Percentiles rank a stretch among this genome's conserved stretches.
These are phyloP conservation scores for Aphelenchoides avenae DNA, from an alignment of 1,140 invertebrate genomes.

Conservation along the genomic window DNA sequence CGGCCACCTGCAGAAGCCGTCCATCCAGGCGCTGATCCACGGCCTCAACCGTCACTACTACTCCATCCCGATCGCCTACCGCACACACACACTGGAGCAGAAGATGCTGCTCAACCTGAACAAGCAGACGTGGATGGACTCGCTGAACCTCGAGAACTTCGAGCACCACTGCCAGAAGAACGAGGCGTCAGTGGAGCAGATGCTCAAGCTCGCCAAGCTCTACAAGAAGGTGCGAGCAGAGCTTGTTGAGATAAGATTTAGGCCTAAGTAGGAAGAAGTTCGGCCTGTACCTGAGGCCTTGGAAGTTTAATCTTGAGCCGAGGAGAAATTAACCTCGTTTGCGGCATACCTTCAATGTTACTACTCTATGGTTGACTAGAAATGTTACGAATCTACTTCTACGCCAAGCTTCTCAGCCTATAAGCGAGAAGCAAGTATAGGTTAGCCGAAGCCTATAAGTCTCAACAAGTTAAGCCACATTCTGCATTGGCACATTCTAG, in stretches of 20 bases:
- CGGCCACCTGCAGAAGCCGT: conserved; percentile 95
- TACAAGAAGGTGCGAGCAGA: conserved; percentile 90
- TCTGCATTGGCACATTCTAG: too few species aligned
- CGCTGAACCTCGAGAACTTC: conserved; percentile 87
- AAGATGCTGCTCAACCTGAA: conserved; percentile 97
- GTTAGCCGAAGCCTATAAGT: too few species aligned
- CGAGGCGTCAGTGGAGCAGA: conserved; percentile 84
- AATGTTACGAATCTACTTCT: too few species aligned
- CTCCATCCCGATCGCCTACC: conserved; percentile 98
- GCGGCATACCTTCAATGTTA: too few species aligned
- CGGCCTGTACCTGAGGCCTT: too few species aligned
- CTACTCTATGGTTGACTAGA: conserved; percentile 7
- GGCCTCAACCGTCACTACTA: conserved; percentile 98
- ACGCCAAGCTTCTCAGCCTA: too few species aligned
- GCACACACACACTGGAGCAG: conserved; percentile 97
- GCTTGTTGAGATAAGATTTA: too few species aligned
- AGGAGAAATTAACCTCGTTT: too few species aligned
- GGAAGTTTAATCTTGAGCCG: too few species aligned
- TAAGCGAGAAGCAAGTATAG: too few species aligned
- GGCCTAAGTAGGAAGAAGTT: too few species aligned
- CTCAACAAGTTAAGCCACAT: too few species aligned
- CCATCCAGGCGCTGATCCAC: conserved; percentile 97
- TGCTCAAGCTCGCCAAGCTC: conserved; percentile 93
- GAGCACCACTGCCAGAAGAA: conserved; percentile 81
- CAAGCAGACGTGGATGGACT: conserved; percentile 99